These are phyloP conservation scores for Ephydatia muelleri DNA, from an alignment of 37 sponge, comb jelly and placozoan species.

Conservation along the genomic window DNA sequence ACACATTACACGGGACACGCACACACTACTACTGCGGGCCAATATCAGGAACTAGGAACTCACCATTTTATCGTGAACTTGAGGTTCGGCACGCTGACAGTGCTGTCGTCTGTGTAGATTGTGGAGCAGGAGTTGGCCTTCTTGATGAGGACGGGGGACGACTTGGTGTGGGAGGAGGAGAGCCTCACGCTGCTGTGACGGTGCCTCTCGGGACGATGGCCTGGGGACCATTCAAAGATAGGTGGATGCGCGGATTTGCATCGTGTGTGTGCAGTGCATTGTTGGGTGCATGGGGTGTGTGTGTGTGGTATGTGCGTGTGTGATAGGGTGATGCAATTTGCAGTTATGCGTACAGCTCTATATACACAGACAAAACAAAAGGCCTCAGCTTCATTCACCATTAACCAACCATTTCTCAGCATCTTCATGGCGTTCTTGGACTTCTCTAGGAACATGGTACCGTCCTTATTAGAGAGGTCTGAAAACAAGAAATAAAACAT, in stretches of 20 bases:
- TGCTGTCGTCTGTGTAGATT: constrained; percentile 94
- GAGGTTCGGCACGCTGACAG: constrained; percentile 95
- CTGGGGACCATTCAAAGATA: neutral
- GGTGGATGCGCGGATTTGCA: neutral
- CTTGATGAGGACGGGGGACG: constrained; percentile 71
- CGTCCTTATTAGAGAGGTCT: constrained; percentile 69
- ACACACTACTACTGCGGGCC: neutral
- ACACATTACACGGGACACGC: too few species aligned
- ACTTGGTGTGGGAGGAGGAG: neutral
- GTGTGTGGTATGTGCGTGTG: constrained; percentile 29
- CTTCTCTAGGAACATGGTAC: constrained; percentile 72
- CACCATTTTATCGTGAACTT: constrained; percentile 92
- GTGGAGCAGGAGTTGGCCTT: constrained; percentile 96
- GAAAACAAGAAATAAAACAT: too few species aligned
- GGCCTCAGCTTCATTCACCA: too few species aligned
- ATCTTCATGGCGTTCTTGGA: constrained; percentile 48
- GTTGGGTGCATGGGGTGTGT: constrained; percentile 8
- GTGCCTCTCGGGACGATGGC: constrained; percentile 26
- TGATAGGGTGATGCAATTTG: constrained; percentile 1
- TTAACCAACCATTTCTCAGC: constrained; percentile 51
- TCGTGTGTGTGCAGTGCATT: neutral
- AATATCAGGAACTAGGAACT: neutral
- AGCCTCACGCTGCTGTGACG: constrained; percentile 66
- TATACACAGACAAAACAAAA: neutral
- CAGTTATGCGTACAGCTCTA: neutral